Conservation (phyloP, 1,140 invertebrate species). For the Pachyrhynchus sulphureomaculatus region DNA sequence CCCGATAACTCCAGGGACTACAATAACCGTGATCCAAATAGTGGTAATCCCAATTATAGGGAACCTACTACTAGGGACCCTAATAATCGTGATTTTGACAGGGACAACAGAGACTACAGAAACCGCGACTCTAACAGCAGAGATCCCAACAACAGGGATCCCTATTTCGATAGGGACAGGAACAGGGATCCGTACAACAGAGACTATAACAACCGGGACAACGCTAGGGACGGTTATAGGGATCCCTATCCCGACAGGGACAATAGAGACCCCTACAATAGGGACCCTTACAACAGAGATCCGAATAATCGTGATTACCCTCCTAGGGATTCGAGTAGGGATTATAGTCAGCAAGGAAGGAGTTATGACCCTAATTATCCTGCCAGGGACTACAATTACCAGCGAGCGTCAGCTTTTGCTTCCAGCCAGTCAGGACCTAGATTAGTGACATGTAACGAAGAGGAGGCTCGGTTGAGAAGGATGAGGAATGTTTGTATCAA, state of each 20-base stretch:
- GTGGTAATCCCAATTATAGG: slow-evolving; percentile 13
- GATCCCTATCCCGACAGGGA: slow-evolving; percentile 24
- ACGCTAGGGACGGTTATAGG: slow-evolving; percentile 14
- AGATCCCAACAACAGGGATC: slow-evolving; percentile 9
- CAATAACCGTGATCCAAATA: slow-evolving; percentile 18
- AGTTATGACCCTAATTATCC: slow-evolving; percentile 26
- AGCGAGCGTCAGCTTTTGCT: slow-evolving; percentile 2
- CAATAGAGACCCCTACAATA: slow-evolving; percentile 13
- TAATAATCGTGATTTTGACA: slow-evolving; percentile 18
- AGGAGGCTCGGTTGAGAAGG: slow-evolving; percentile 31
- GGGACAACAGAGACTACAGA: slow-evolving; percentile 17
- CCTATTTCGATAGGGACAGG: background rate
- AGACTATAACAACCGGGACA: slow-evolving; percentile 9
- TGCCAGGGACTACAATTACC: slow-evolving; percentile 18
- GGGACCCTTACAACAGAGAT: slow-evolving; percentile 2
- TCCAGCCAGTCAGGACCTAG: slow-evolving; percentile 19
- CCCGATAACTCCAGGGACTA: slow-evolving; percentile 16
- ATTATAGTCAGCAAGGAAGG: slow-evolving; percentile 19
- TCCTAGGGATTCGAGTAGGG: slow-evolving; percentile 23
- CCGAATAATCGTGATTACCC: slow-evolving; percentile 28
- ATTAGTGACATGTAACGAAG: slow-evolving; percentile 29
- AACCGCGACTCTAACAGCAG: slow-evolving; percentile 12
- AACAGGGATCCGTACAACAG: slow-evolving; percentile 24
- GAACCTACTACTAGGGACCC: slow-evolving; percentile 13
- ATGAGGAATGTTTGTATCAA: slow-evolving; percentile 41